Evolutionary conservation across 1,140 invertebrate species (phyloP).

Genomic region (Cryptotermes secundus): DNA sequence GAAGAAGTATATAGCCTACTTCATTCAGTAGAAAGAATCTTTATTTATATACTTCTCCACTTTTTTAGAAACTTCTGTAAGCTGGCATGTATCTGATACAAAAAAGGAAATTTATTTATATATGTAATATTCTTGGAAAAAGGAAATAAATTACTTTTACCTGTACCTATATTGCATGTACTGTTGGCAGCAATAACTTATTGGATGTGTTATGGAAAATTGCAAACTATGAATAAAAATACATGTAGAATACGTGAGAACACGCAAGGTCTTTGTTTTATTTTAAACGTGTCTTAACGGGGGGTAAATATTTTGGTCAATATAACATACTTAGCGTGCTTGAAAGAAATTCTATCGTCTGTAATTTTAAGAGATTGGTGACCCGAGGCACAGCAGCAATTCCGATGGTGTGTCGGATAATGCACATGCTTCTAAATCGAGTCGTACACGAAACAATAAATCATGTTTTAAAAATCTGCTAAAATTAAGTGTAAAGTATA

Average conservation of each 20-base stretch:
- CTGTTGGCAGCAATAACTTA: not conserved
- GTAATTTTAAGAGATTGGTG: not conserved
- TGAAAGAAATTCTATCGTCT: not conserved
- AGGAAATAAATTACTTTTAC: no score
- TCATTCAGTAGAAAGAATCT: no score
- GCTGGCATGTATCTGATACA: no score
- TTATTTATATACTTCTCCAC: no score
- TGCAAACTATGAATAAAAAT: not conserved
- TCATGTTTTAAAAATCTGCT: not conserved
- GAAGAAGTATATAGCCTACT: no score
- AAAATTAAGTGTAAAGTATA: not conserved
- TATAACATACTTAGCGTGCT: not conserved
- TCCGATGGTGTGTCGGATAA: not conserved
- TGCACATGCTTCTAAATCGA: not conserved
- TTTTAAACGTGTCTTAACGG: not conserved
- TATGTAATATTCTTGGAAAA: no score
- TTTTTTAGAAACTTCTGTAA: no score
- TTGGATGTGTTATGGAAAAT: not conserved
- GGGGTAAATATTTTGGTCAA: not conserved
- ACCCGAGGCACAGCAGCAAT: not conserved
- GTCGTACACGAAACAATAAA: not conserved
- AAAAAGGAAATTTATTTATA: no score
- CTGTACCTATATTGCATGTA: not conserved
- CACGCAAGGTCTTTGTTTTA: not conserved
- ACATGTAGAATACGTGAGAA: not conserved